These are phyloP conservation scores for Dryobotodes eremita DNA, from an alignment of 2,888 invertebrate species.

Conservation along the genomic window DNA sequence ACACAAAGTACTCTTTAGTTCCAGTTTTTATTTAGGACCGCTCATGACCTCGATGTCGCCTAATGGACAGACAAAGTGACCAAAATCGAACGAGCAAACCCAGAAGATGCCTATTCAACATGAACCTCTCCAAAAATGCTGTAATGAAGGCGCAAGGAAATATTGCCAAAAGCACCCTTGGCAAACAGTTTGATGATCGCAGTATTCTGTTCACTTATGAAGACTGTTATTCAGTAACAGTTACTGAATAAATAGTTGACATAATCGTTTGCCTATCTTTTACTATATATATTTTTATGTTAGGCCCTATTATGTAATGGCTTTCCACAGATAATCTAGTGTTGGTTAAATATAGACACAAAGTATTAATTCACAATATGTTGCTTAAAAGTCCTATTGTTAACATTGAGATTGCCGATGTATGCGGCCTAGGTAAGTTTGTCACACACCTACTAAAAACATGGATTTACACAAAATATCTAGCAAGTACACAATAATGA, in stretches of 20 bases:
- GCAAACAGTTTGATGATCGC: neutral
- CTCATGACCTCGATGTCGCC: neutral
- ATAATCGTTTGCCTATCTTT: neutral
- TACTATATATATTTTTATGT: neutral
- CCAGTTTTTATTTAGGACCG: neutral
- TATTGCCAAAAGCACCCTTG: neutral
- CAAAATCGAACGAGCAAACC: neutral
- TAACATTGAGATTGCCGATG: neutral
- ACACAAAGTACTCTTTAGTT: neutral
- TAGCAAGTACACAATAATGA: no score
- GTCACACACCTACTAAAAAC: neutral
- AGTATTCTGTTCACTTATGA: neutral
- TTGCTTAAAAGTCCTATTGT: neutral
- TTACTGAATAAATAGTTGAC: neutral
- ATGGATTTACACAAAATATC: neutral
- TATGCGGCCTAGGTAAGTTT: neutral
- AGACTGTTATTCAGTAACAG: neutral
- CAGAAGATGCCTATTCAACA: neutral
- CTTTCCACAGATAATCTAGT: neutral
- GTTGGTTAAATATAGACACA: slow-evolving; percentile 12
- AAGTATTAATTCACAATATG: neutral
- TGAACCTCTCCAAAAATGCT: neutral
- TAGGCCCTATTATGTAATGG: neutral
- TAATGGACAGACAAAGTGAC: neutral
- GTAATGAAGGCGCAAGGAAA: neutral